Evolutionary conservation across 2,797 vertebrate genomes (phyloP), one percentile per base, ranked within the genome.

Genomic region (Tragopan temminckii): DNA sequence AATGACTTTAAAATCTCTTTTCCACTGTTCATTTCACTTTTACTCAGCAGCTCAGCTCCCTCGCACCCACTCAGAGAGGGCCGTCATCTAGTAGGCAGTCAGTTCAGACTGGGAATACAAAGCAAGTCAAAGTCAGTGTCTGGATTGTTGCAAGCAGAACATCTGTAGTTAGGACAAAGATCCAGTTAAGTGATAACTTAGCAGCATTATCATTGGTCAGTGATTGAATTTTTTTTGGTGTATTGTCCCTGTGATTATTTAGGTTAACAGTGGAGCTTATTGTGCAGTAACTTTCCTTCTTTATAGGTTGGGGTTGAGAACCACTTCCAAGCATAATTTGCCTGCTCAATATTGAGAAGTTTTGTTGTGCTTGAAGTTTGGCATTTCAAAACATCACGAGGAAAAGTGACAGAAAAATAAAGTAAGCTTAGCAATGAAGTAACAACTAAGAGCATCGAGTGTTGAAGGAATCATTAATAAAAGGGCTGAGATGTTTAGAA

Each of bases 1-100:
- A 93, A 85, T 90, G 2, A 85, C 66, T 95, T 94, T n/a, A 63
- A 89, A 88, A 80, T 84, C 40, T 87, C 53, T 64, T 94, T 96
- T 78, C 69, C 31, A 31, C 27, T 72, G 8, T 92, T 89, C 24
- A 4, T 66, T 72, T 71, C 76, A 45, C 5, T 93, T 92, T 95
- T 89, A 66, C 72, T 90, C 86, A 81, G 78, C 94, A 90, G 63
- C 67, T 92, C 84, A 76, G 35, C 83, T 66, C 86, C 74, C 88
- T 94, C 42, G 57, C 35, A 0, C 86, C 84, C 70, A 76, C 90
- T 88, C 76, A 29, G 75, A 80, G 68, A 46, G 76, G 46, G 62
- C 50, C 95, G 86, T 94, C 84, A 5, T 67, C 84, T 80, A 62
- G 85, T 93, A 90, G 84, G 69, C 42, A 88, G 31, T 17, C 84